Conservation (phyloP, 2,888 invertebrate genomes). For the Periphyllus acericola region DNA sequence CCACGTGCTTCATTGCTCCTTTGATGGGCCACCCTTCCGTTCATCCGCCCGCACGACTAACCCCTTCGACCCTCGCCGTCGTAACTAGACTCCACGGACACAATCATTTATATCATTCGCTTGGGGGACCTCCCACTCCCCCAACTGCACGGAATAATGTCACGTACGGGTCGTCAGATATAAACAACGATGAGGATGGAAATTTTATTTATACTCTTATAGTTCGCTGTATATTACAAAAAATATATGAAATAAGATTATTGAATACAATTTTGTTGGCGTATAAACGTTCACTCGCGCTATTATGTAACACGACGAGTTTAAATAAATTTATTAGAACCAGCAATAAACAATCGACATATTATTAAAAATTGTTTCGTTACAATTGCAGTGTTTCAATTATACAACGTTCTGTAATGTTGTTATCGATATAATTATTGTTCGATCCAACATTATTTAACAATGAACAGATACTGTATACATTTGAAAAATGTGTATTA, state of each 20-base stretch:
- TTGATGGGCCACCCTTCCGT: conserved; percentile 43
- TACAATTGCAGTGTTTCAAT: not conserved
- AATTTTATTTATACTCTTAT: not conserved
- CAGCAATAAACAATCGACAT: not conserved
- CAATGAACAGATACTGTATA: not conserved
- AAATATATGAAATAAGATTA: not conserved
- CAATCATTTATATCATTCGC: conserved; percentile 46
- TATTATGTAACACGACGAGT: not conserved
- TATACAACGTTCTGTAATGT: not conserved
- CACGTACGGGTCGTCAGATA: conserved; percentile 34
- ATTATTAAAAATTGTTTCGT: not conserved
- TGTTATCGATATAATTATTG: too few species aligned
- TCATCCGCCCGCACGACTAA: conserved; percentile 30
- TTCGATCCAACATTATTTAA: too few species aligned
- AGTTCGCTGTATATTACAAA: not conserved
- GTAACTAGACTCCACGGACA: conserved; percentile 45
- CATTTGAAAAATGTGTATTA: not conserved
- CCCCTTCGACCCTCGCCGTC: conserved; percentile 5
- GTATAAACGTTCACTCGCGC: not conserved
- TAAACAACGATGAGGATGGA: conserved; percentile 45
- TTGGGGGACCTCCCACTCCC: not conserved
- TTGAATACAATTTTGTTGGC: not conserved
- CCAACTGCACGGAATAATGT: conserved; percentile 17
- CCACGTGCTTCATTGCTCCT: conserved; percentile 52
- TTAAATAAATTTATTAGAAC: conserved; percentile 17